A percentile compares a stretch with the other conserved stretches of the same genome.
These are phyloP conservation scores for Gnathonemus longibarbis DNA, from an alignment of 2,113 vertebrate genomes.

Conservation along the genomic window DNA sequence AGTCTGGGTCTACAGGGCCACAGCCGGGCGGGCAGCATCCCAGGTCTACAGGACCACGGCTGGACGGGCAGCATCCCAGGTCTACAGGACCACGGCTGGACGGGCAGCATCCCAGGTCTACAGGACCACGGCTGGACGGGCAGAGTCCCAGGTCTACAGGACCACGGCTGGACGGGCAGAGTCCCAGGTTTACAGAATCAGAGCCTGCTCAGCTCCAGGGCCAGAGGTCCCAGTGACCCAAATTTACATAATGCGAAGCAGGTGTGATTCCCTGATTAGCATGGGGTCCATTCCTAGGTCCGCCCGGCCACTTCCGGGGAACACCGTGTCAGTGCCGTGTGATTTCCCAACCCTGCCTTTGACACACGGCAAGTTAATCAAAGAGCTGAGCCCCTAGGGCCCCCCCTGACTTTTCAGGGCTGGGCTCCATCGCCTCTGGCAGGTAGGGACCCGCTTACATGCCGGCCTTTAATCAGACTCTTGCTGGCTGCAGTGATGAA, in stretches of 20 bases:
- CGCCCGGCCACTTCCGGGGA: background rate
- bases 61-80: background rate
- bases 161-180: background rate
- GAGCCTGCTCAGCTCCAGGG: background rate
- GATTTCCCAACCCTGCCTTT: slow-evolving; percentile 14
- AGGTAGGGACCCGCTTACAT: slow-evolving; percentile 45
- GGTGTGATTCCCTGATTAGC: slow-evolving; percentile 31
- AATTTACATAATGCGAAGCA: slow-evolving; percentile 33
- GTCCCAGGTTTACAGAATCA: background rate
- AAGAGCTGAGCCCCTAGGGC: background rate
- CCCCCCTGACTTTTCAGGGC: background rate
- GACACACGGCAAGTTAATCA: background rate
- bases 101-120: background rate
- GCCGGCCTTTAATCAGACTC: slow-evolving; percentile 64
- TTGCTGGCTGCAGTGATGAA: slow-evolving; percentile 57
- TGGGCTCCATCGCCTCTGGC: slow-evolving; percentile 38
- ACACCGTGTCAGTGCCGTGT: background rate
- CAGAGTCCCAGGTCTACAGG: background rate
- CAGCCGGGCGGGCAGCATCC: too few species aligned
- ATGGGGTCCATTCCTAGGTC: background rate
- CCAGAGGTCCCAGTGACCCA: slow-evolving; percentile 12
- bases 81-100: background rate
- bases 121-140: background rate
- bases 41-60: too few species aligned
- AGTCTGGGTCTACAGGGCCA: background rate